Percentiles rank a stretch among this genome's conserved stretches.
Evolutionary conservation across 1,140 invertebrate species (phyloP).

Genomic region (Homalodisca vitripennis): DNA sequence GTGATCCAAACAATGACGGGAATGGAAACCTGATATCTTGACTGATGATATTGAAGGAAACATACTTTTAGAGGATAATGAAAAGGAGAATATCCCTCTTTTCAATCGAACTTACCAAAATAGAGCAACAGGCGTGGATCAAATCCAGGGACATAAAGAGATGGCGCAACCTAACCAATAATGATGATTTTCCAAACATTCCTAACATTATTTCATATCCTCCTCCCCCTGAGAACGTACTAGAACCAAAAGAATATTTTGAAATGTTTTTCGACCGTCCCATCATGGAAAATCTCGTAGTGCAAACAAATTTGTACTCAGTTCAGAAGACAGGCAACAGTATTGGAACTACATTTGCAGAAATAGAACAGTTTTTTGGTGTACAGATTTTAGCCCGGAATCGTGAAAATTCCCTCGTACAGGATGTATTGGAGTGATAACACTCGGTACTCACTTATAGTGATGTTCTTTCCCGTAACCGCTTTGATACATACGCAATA

Average conservation of each 20-base stretch:
- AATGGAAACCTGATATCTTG: background rate
- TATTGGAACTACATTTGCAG: background rate
- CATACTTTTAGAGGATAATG: background rate
- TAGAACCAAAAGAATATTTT: conserved; percentile 19
- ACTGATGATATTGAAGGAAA: background rate
- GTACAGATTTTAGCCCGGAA: conserved; percentile 17
- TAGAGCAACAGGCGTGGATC: background rate
- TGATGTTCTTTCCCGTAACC: conserved; percentile 28
- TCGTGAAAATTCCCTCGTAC: conserved; percentile 9
- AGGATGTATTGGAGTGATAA: too few species aligned
- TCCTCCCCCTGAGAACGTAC: too few species aligned
- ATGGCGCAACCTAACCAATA: conserved; percentile 2
- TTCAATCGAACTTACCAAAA: background rate
- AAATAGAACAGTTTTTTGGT: conserved; percentile 22
- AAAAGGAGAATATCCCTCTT: background rate
- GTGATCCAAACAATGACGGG: background rate
- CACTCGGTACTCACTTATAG: conserved; percentile 28
- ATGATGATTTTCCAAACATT: background rate
- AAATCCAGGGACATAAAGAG: conserved; percentile 5
- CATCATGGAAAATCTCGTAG: conserved; percentile 19
- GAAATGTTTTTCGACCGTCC: conserved; percentile 16
- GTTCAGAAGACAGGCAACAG: conserved; percentile 10
- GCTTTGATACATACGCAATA: conserved; percentile 30
- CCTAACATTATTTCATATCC: too few species aligned
- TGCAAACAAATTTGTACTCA: conserved; percentile 23